These are phyloP conservation scores for Episyrphus balteatus DNA, from an alignment of 1,140 invertebrate species.

Conservation along the genomic window DNA sequence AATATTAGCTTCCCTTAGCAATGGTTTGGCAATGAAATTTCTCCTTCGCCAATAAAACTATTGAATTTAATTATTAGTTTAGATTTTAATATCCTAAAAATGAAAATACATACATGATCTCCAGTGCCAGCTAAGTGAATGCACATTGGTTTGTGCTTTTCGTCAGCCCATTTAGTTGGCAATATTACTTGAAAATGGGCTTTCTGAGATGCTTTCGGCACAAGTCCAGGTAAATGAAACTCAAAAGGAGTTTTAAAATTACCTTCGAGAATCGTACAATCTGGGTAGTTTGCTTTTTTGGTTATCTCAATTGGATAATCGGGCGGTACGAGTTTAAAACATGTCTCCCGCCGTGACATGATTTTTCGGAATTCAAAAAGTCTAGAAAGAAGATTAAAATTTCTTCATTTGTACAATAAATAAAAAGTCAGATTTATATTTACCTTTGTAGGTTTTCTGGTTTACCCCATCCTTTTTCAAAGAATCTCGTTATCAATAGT, in stretches of 20 bases:
- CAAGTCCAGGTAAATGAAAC: constrained; percentile 69
- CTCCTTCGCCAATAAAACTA: constrained; percentile 87
- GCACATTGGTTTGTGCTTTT: constrained; percentile 70
- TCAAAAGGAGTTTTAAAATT: constrained; percentile 81
- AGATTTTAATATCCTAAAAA: constrained; percentile 4
- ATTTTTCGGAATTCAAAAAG: constrained; percentile 85
- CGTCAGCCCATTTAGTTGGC: constrained; percentile 64
- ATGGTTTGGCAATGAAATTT: constrained; percentile 78
- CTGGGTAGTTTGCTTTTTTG: constrained; percentile 69
- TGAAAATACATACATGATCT: constrained; percentile 73
- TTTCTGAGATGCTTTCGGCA: constrained; percentile 70
- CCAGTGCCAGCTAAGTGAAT: constrained; percentile 95
- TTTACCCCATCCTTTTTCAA: constrained; percentile 93
- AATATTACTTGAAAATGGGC: constrained; percentile 78
- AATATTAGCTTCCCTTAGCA: constrained; percentile 82
- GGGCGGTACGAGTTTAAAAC: constrained; percentile 66
- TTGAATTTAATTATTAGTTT: constrained; percentile 17
- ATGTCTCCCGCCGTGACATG: constrained; percentile 69
- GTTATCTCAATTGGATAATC: constrained; percentile 83
- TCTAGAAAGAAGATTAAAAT: constrained; percentile 41
- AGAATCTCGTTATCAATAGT: constrained; percentile 85
- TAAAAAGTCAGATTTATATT: constrained; percentile 5
- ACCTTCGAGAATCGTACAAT: constrained; percentile 73
- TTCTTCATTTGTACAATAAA: too few relatives aligned
- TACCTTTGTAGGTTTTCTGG: constrained; percentile 84